Conservation (phyloP, 2,888 invertebrate genomes). For the Fragum whitleyi region DNA sequence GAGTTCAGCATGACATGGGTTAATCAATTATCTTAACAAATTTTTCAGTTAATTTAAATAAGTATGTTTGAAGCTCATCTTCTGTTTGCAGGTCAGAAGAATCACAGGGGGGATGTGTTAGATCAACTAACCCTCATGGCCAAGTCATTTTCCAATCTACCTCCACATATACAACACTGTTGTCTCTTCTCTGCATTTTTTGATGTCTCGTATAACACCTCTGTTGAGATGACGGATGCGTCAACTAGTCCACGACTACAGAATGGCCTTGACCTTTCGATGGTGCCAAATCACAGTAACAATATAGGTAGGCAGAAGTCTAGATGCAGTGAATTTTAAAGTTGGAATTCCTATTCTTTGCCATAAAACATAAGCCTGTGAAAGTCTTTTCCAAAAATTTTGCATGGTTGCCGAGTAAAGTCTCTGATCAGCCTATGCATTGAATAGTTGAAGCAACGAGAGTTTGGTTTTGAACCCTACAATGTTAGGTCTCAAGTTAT, state of each 20-base stretch:
- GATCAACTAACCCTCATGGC: slow-evolving; percentile 41
- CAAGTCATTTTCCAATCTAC: slow-evolving; percentile 64
- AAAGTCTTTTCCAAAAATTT: no score
- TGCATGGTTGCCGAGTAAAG: no score
- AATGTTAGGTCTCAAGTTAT: no score
- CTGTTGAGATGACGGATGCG: slow-evolving; percentile 50
- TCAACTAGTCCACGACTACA: slow-evolving; percentile 61
- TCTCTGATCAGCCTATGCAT: no score
- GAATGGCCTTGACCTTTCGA: slow-evolving; percentile 28
- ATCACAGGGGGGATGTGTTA: slow-evolving; percentile 45
- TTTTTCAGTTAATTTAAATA: no score
- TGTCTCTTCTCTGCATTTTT: slow-evolving; percentile 71
- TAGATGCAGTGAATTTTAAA: slow-evolving; percentile 4
- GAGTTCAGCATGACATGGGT: no score
- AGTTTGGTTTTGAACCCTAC: no score
- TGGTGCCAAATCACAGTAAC: slow-evolving; percentile 28
- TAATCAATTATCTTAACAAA: no score
- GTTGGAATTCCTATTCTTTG: no score
- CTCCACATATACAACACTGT: slow-evolving; percentile 70
- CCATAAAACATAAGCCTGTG: no score
- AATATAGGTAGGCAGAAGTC: slow-evolving; percentile 34
- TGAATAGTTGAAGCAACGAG: no score
- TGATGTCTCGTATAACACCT: slow-evolving; percentile 29
- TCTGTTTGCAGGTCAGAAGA: slow-evolving; percentile 46
- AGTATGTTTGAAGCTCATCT: no score